Base-by-base conservation (phyloP, 1,140 invertebrate species). In the Drosophila oshimai region DNA sequence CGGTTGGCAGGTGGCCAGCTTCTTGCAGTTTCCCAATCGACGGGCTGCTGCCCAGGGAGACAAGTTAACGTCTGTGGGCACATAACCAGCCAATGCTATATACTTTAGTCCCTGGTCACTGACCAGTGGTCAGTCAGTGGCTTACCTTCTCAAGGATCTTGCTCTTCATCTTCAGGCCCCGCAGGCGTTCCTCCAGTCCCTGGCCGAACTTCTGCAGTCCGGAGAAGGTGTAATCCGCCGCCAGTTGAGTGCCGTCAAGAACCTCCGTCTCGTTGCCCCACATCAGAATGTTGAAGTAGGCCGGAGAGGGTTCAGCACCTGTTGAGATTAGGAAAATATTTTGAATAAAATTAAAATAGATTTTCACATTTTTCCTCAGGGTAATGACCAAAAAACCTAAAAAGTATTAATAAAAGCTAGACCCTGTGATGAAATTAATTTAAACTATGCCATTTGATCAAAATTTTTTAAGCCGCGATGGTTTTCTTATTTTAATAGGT, bases 201-300 rank as follows among this genome's bases (percentile, higher is more conserved):
- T 98, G 96, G 10, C 98, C 98, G 91, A 98, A 99, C 91, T 98
- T 98, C 91, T 99, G 97, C 7, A 99, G 92, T 2, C 96, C 96
- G 2, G 96, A 96, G 91, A 98, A 99, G 2, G 96, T 97, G 94
- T 96, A 97, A 81, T 98, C 97, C 17, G 97, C 96, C 10, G 97
- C 96, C 53, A 99, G 91, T 91, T 98, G 96, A 10, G 97, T 98
- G 12, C 97, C 97, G 83, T 98, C 97, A 4, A 98, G 90, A 42
- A 97, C 93, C 91, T 97, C 95, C 22, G 96, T 95, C 57, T 95
- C 93, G 46, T 97, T 95, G 34, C 97, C 97, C 89, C 97, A 94
- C 94, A 96, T 97, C 58, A 98, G 90, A 58, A 99, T 96, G 75
- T 98, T 98, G 92, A 99, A 99, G 90, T 98, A 97, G 18, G 96